Conservation (phyloP, 2,113 vertebrate species). For the Acinonyx jubatus region DNA sequence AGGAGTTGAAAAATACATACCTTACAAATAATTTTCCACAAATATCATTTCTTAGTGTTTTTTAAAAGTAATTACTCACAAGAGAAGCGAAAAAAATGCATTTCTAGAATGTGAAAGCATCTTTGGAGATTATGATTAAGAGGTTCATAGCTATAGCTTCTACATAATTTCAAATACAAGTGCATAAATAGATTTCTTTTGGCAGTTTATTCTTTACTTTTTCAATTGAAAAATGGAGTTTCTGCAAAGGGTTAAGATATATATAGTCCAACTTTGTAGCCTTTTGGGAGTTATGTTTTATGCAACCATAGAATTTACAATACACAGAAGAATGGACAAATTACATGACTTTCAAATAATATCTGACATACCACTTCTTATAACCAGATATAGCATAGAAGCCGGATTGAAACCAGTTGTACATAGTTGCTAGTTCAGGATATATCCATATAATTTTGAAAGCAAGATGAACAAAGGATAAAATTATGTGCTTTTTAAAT, state of each 20-base stretch:
- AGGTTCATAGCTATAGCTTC: background rate
- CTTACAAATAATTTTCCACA: background rate
- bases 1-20: background rate
- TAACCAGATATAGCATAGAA: background rate
- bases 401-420: background rate
- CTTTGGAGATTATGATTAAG: conserved; percentile 35
- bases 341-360: conserved; percentile 1
- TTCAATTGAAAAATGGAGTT: conserved; percentile 19
- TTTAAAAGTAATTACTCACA: background rate
- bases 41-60: background rate
- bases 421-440: background rate
- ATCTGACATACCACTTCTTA: background rate
- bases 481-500: background rate
- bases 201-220: background rate
- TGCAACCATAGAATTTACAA: background rate
- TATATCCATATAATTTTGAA: conserved; percentile 1
- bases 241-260: background rate
- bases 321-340: conserved; percentile 24
- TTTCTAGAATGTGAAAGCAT: background rate
- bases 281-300: conserved; percentile 33
- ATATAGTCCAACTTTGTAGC: background rate
- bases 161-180: conserved; percentile 15
- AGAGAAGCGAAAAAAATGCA: background rate
- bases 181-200: background rate
- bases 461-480: background rate